Conservation (phyloP, 1,140 invertebrate genomes). For the Halesus radiatus region DNA sequence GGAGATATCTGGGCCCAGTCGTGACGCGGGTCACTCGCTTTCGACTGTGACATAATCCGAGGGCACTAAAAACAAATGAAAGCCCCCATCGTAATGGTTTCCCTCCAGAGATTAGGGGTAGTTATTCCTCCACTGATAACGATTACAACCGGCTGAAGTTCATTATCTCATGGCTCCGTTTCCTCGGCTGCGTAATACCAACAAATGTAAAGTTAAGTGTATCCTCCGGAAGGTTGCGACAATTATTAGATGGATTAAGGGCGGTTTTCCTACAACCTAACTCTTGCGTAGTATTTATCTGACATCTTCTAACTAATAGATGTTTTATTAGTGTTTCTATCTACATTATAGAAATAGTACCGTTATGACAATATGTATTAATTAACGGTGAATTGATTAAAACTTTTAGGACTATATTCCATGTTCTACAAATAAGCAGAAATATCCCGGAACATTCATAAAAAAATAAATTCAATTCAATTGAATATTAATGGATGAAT, state of each 20-base stretch:
- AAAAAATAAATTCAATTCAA: neutral
- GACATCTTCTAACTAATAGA: neutral
- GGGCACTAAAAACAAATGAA: slow-evolving; percentile 38
- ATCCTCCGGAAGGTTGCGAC: slow-evolving; percentile 30
- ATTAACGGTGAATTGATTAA: too few relatives aligned
- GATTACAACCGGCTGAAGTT: slow-evolving; percentile 28
- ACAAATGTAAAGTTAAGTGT: slow-evolving; percentile 39
- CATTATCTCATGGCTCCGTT: slow-evolving; percentile 34
- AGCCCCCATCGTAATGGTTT: slow-evolving; percentile 8
- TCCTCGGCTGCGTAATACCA: slow-evolving; percentile 34
- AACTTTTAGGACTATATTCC: too few relatives aligned
- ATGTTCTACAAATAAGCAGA: too few relatives aligned
- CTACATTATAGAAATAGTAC: neutral
- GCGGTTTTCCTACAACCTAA: neutral
- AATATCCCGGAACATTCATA: too few relatives aligned
- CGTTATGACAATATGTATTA: too few relatives aligned
- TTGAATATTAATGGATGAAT: slow-evolving; percentile 10
- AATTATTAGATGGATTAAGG: slow-evolving; percentile 28
- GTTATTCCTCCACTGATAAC: slow-evolving; percentile 36
- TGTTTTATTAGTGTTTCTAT: neutral
- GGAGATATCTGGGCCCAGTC: slow-evolving; percentile 13
- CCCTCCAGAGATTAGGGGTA: slow-evolving; percentile 33
- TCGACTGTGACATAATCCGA: slow-evolving; percentile 28
- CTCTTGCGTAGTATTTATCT: neutral
- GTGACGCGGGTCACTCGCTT: slow-evolving; percentile 26